Evolutionary conservation across 2,113 vertebrate species (phyloP), one percentile per base, ranked within the genome.

Genomic region (Macrotus californicus): DNA sequence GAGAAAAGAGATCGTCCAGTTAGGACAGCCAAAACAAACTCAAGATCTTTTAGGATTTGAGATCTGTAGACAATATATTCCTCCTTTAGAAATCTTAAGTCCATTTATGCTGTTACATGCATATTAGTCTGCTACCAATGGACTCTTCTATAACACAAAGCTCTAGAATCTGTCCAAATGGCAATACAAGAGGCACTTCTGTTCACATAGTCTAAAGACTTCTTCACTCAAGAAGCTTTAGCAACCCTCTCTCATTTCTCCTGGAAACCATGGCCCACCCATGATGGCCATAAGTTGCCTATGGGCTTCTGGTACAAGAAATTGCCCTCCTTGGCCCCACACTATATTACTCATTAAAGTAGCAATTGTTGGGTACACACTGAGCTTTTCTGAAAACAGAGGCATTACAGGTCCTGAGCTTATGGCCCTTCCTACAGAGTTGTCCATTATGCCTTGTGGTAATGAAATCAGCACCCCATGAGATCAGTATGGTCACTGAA

Each of bases 1-100:
- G 21, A 61, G 54, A 59, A 75, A 21, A 14, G 41, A 36, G 43
- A 76, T 22, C 31, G 48, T 76, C 86, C 16, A 11, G 36, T 41
- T 48, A 46, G 70, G 39, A 61, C 24, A 48, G 14, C 86, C 54
- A 70, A 86, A 64, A 39, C 12, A 77, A 86, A 39, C 98, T 87
- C 24, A 97, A 59, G 12, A 34, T 84, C 34, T 75, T 88, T 50
- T 72, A 48, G 24, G 14, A 50, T 72, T 52, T 77, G 24, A 13
- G 22, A 48, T 61, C 36, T 69, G 31, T 59, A 93, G 19, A 21
- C 41, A 96, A n/a, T 9, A 48, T 56, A 67, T 66, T 66, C 11
- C 14, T 80, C 34, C 46, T 73, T 94, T 75, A 94, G 26, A 91
- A 48, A 34, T 91, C 43, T 59, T 67, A 83, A 26, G 48, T 18